Conservation (phyloP, 1,140 invertebrate genomes). For the Camponotus vicinus region DNA sequence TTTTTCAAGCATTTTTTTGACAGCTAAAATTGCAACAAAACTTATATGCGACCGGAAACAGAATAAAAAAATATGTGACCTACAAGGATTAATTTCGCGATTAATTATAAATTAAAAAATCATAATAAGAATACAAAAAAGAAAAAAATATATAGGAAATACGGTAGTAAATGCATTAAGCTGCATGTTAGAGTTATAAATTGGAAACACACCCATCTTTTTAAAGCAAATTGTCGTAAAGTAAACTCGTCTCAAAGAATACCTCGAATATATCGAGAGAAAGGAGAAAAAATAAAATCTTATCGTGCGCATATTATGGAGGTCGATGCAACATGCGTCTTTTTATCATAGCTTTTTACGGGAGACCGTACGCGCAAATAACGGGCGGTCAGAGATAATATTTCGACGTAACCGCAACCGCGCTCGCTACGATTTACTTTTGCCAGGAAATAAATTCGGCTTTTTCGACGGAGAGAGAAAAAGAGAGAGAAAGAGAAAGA, state of each 20-base stretch:
- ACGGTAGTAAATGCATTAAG: background rate
- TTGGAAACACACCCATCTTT: background rate
- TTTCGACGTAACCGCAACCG: conserved; percentile 24
- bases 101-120: background rate
- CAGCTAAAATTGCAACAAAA: too few species aligned
- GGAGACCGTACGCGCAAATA: background rate
- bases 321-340: background rate
- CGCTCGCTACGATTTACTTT: conserved; percentile 42
- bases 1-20: too few species aligned
- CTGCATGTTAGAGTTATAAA: background rate
- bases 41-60: too few species aligned
- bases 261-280: background rate
- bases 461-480: background rate
- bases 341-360: conserved; percentile 1
- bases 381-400: background rate
- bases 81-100: too few species aligned
- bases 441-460: conserved; percentile 56
- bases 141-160: background rate
- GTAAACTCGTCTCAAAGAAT: background rate
- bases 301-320: background rate
- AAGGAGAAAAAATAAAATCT: background rate
- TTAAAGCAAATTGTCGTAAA: background rate
- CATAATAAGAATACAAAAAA: background rate
- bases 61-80: too few species aligned
- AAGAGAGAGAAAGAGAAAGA: background rate